Evolutionary conservation across 2,888 invertebrate genomes (phyloP), one percentile per base, ranked within the genome.

Genomic region (Melitaea athalia): DNA sequence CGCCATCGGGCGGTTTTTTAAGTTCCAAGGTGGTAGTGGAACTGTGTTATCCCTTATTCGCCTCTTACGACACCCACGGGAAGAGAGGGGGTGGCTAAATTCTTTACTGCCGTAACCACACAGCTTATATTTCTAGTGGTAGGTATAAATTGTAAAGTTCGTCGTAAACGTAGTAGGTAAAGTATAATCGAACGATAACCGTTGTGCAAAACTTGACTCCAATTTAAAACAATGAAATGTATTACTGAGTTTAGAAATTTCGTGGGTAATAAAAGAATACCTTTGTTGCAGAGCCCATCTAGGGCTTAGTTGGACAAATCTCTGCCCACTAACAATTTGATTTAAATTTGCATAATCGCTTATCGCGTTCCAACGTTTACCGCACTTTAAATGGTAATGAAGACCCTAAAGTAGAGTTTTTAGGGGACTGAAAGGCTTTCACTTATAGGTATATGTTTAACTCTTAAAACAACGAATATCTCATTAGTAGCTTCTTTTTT

Each of bases 361-460:
- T 87, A 87, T 86, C 85, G 81, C 81, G 76, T 81, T 78, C 78
- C 78, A 77, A 79, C 84, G 80, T 82, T 82, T 81, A 81, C 79
- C 83, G 79, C 86, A 86, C 87, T 89, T 87, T 85, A 87, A 86
- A 88, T 87, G 88, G 78, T 87, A 89, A 90, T 89, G 83, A 85
- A 83, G 85, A 82, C 68, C 70, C 68, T 59, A 68, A 71, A 71
- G 52, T 67, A 50, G 64, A 64, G 72, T 75, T 78, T 77, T 76
- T 74, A 71, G 69, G 64, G 62, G 59, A 57, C 64, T 31, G 61
- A 66, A 68, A 67, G 66, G 68, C 72, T 64, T 64, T 42, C 49
- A 71, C 38, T 68, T 52, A 61, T 60, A n/a, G 59, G 14, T 52
- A 59, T 60, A n/a, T 62, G 14, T 33, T 33, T n/a, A 57, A 6